Percentiles rank a stretch among this genome's conserved stretches.
These are phyloP conservation scores for Tetropium fuscum DNA, from an alignment of 2,888 invertebrate genomes.

Conservation along the genomic window DNA sequence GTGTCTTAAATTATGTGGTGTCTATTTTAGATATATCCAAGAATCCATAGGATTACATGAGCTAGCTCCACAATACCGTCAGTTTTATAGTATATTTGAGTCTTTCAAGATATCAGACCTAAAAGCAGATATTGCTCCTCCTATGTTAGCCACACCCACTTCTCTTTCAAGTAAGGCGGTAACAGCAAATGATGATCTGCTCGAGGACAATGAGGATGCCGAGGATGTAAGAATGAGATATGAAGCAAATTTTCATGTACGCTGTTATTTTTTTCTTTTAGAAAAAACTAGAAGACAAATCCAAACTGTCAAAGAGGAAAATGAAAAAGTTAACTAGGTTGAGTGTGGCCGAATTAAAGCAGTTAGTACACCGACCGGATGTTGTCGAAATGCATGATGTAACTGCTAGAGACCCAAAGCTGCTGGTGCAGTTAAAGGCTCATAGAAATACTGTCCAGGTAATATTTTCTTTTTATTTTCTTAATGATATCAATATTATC, in stretches of 20 bases:
- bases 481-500: constrained; percentile 2
- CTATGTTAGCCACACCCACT: constrained; percentile 63
- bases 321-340: constrained; percentile 93
- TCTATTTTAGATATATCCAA: constrained; percentile 74
- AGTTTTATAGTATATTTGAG: constrained; percentile 93
- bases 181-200: constrained; percentile 69
- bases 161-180: constrained; percentile 69
- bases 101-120: constrained; percentile 89
- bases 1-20: too few relatives aligned
- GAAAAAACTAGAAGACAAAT: constrained; percentile 83
- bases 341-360: constrained; percentile 97
- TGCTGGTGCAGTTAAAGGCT: constrained; percentile 95
- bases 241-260: constrained; percentile 62
- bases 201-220: constrained; percentile 67
- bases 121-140: constrained; percentile 71
- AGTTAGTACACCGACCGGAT: constrained; percentile 94
- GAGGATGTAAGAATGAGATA: constrained; percentile 64
- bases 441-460: constrained; percentile 95
- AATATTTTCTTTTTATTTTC: constrained; percentile 25
- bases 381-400: constrained; percentile 99
- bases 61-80: constrained; percentile 91
- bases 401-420: constrained; percentile 95
- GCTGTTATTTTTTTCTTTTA: constrained; percentile 44
- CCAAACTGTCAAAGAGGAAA: constrained; percentile 94
- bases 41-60: constrained; percentile 89